Evolutionary conservation across 2,888 invertebrate species (phyloP), one percentile per base, ranked within the genome.

Genomic region (Phengaris alcon): DNA sequence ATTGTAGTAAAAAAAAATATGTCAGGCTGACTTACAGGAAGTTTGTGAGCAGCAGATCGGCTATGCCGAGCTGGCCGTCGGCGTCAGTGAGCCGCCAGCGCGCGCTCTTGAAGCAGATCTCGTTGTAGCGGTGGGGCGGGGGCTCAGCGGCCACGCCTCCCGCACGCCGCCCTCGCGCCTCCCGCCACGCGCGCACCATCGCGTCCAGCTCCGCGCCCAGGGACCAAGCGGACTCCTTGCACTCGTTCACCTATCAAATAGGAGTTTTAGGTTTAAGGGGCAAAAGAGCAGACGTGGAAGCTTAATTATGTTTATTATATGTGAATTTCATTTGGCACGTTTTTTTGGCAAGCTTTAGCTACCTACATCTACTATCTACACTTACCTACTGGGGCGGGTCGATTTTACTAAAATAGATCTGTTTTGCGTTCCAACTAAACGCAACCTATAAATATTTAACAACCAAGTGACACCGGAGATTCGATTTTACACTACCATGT

Each of bases 31-130:
- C 94, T 93, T 85, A 98, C 94, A 99, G 93, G 90, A 99, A 99
- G 87, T 99, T 99, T 76, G 98, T 97, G 4, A 99, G 95, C 76
- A 98, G 96, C 77, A 99, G 94, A 92, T 99, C 99, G 0, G 99
- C 98, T 79, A 99, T 98, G 77, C 99, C 99, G 75, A 99, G 96
- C 90, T 99, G 99, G 0, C 99, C 99, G 90, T 99, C 99, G 0
- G 97, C 97, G 87, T 99, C 99, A 0, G 99, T 99, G 79, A 99
- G 95, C 59, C 99, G 91, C 99, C 99, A 99, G 84, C 98, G 97
- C 6, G 99, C 99, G 84, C 98, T 97, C 90, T 99, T 99, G 90
- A 99, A 99, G 89, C 98, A 99, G 83, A 99, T 99, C 93, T 99
- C 91, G 87, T 91, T 91, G 88, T 90, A 86, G 55, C 98, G 94